A percentile compares a stretch with the other conserved stretches of the same genome.
Conservation (phyloP, 1,140 invertebrate species). For the Chelonus insularis region DNA sequence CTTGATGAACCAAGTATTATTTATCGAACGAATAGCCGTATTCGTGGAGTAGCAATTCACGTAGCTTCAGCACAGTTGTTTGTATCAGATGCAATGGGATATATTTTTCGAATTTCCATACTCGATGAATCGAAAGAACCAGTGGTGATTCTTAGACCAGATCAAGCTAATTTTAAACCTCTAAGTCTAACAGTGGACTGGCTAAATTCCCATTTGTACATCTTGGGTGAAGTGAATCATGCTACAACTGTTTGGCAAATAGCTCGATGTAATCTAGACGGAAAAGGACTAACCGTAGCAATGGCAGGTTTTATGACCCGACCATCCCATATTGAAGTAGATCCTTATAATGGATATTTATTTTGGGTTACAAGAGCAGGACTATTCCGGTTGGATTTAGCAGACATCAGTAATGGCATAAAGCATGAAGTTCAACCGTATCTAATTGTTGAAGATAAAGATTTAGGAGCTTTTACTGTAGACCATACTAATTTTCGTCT, state of each 20-base stretch:
- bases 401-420: conserved; percentile 70
- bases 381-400: conserved; percentile 78
- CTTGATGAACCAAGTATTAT: conserved; percentile 66
- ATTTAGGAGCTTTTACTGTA: conserved; percentile 74
- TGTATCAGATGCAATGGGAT: conserved; percentile 71
- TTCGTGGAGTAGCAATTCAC: conserved; percentile 73
- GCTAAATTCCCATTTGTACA: conserved; percentile 81
- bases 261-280: conserved; percentile 73
- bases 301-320: conserved; percentile 67
- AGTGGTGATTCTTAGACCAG: conserved; percentile 62
- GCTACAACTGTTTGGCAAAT: conserved; percentile 70
- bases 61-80: conserved; percentile 72
- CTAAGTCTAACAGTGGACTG: conserved; percentile 81
- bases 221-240: conserved; percentile 70
- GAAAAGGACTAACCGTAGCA: conserved; percentile 68
- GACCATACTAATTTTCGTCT: conserved; percentile 82
- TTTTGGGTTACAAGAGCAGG: conserved; percentile 77
- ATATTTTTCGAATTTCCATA: conserved; percentile 63
- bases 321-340: conserved; percentile 81
- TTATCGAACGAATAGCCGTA: conserved; percentile 53
- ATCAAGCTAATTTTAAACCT: conserved; percentile 64
- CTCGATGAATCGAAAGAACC: conserved; percentile 51
- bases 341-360: conserved; percentile 90
- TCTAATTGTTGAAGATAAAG: conserved; percentile 64
- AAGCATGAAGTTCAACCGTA: conserved; percentile 62